Evolutionary conservation across 2,797 vertebrate genomes (phyloP), one percentile per base, ranked within the genome.

Genomic region (Alectoris magna): DNA sequence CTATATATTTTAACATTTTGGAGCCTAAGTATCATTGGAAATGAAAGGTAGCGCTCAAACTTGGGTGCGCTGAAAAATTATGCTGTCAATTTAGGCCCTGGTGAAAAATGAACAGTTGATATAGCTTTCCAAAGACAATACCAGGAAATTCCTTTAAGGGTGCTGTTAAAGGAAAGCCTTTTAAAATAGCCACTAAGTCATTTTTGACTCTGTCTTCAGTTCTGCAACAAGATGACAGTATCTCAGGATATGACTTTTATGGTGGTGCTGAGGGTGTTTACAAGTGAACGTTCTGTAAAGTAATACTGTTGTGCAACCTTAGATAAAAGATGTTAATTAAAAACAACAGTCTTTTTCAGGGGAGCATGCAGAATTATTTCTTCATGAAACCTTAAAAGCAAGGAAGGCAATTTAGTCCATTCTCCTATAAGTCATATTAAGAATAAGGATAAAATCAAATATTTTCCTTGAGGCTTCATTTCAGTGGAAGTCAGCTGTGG

Each of bases 121-220:
- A 86, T 16, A 84, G 58, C 64, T 82, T 92, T 79, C 68, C 38
- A 48, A 89, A 76, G 68, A 93, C 94, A 96, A 95, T 91, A 43
- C 68, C 75, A 91, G 95, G 96, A 95, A 96, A 94, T 94, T 64
- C 88, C 77, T 91, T 84, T 55, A 67, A 79, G 64, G 24, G 55
- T 76, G 53, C 64, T 58, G 56, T 62, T 91, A 79, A 87, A 94
- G 93, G 81, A 90, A 95, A 92, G 83, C 38, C 48, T 84, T 96
- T 87, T 84, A 79, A 96, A 96, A 93, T 73, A 93, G 44, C 56
- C 64, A 64, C 62, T n/a, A 56, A 69, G 58, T 2, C 70, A 63
- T 60, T 91, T 77, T 72, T 70, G 70, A 76, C 43, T 81, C 46
- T 91, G 51, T 22, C 67, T 91, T 82, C 19, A 55, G 9, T 71